A percentile compares a stretch with the other conserved stretches of the same genome.
Conservation (phyloP, 2,113 vertebrate species). For the Enhydra lutris region DNA sequence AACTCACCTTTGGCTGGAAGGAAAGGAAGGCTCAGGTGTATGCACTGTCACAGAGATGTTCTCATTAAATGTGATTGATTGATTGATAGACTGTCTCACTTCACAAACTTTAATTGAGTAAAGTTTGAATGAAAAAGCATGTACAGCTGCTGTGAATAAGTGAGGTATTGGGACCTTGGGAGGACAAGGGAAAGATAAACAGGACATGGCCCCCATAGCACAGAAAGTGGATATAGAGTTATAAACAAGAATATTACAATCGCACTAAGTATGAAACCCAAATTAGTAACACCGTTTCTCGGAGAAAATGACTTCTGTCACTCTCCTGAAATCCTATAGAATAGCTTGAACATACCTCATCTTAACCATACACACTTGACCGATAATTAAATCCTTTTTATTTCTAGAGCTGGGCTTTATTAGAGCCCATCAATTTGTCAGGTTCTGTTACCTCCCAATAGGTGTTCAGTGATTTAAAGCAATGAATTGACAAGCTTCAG, state of each 20-base stretch:
- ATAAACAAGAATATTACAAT: background rate
- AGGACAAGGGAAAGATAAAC: background rate
- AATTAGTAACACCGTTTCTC: background rate
- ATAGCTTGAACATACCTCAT: background rate
- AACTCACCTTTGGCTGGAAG: background rate
- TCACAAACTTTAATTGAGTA: background rate
- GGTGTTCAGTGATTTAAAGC: constrained; percentile 44
- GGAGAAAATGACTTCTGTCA: background rate
- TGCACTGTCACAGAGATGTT: background rate
- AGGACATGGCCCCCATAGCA: background rate
- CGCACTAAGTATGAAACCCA: background rate
- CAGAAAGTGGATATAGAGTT: background rate
- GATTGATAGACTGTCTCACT: background rate
- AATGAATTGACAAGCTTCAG: constrained; percentile 33
- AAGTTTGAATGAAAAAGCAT: background rate
- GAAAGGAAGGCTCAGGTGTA: background rate
- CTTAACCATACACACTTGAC: constrained; percentile 30
- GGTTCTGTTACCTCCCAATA: constrained; percentile 10
- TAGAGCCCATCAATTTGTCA: constrained; percentile 46
- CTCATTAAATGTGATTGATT: background rate
- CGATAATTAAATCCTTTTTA: constrained; percentile 62
- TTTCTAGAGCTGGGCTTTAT: constrained; percentile 39
- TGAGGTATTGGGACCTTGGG: background rate
- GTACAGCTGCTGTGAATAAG: background rate
- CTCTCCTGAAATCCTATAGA: background rate